Evolutionary conservation across 2,797 vertebrate species (phyloP), one percentile per base, ranked within the genome.

Genomic region (Myotis findleyi): DNA sequence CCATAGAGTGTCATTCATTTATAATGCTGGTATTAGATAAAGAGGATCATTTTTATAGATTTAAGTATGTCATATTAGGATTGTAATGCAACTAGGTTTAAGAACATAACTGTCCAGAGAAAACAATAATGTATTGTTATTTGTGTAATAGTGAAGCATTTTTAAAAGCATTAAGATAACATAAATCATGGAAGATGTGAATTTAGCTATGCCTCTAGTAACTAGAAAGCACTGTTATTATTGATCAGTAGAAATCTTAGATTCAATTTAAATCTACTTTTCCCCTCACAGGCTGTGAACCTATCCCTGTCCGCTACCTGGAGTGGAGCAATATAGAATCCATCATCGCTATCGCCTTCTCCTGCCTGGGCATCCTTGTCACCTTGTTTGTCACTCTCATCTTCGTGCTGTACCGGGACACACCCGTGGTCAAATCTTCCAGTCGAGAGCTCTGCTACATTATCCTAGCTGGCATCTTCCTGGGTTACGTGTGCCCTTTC

Each of bases 371-470:
- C 75, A 99, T 99, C 97, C 98, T 99, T 49, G 98, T 99, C 96
- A 99, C 99, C 93, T 99, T 99, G 98, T 99, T 99, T 96, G 99
- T 99, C 97, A 99, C 99, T 75, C 99, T 99, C 91, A 98, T 99
- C 98, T 99, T 99, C 98, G 99, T 99, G 97, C 99, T 99, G 96
- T 99, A 99, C 98, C 99, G 99, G 51, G 99, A 99, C 93, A 99
- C 99, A 0, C 99, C 99, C 0, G 99, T 99, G 98, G 99, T 99
- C 76, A 99, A 99, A 98, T 99, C 99, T 55, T 99, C 99, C 95
- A 99, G 99, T 93, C 99, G 99, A 3, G 99, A 99, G 97, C 99
- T 99, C 89, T 99, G 99, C 98, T 99, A 99, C 88, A 99, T 99
- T 97, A 99, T 99, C 97, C 98, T 99, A 93, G 99, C 99, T 36